These are phyloP conservation scores for Encarsia formosa DNA, from an alignment of 2,888 invertebrate species.

Conservation along the genomic window DNA sequence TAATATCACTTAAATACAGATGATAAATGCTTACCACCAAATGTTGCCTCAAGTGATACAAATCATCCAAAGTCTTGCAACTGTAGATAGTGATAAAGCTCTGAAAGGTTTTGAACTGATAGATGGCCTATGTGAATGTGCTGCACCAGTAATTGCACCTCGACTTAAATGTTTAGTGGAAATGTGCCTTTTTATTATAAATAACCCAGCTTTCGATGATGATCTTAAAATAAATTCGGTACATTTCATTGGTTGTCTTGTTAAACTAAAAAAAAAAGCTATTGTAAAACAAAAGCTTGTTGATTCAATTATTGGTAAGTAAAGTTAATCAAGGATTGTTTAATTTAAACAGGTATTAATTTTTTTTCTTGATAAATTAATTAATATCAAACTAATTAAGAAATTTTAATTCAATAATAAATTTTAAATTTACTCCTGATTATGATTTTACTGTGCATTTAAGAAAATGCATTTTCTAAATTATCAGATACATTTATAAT, in stretches of 20 bases:
- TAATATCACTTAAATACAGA: slow-evolving; percentile 41
- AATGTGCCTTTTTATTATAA: slow-evolving; percentile 63
- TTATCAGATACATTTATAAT: too few species aligned
- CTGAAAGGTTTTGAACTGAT: slow-evolving; percentile 62
- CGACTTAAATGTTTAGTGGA: slow-evolving; percentile 63
- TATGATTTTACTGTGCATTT: too few species aligned
- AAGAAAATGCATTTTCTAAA: too few species aligned
- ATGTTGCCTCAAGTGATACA: slow-evolving; percentile 61
- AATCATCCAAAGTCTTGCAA: slow-evolving; percentile 59
- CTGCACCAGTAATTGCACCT: slow-evolving; percentile 59
- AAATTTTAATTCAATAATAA: slow-evolving; percentile 3
- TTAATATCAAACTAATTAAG: not conserved
- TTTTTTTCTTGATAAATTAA: too few species aligned
- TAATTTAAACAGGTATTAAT: not conserved
- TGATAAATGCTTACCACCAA: slow-evolving; percentile 58
- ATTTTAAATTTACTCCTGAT: not conserved
- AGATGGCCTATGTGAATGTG: slow-evolving; percentile 64
- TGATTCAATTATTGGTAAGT: slow-evolving; percentile 55
- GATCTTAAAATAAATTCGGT: slow-evolving; percentile 66
- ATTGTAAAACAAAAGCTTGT: slow-evolving; percentile 68
- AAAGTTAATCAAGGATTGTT: not conserved
- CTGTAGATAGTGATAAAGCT: slow-evolving; percentile 58
- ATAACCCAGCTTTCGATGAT: slow-evolving; percentile 57
- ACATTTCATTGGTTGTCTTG: slow-evolving; percentile 63
- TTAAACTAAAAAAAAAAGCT: slow-evolving; percentile 68